These are phyloP conservation scores for Delichon dasypus DNA, from an alignment of 2,797 vertebrate genomes.

Conservation along the genomic window DNA sequence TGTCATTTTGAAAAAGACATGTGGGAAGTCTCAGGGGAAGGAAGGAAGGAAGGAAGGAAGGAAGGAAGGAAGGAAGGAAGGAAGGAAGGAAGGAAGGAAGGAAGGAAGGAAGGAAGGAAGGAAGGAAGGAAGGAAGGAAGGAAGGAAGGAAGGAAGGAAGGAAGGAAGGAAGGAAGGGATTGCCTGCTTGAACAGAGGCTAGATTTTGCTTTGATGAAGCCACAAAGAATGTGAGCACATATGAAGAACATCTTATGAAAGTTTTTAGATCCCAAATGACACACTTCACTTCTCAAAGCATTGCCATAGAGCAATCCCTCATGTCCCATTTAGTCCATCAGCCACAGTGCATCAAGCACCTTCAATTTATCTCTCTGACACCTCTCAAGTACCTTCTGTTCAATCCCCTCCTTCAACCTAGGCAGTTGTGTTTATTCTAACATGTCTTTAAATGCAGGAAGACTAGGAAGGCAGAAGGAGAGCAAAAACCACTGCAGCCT, in stretches of 20 bases:
- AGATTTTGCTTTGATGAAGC: conserved; percentile 48
- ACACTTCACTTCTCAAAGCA: not conserved
- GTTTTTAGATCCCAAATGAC: not conserved
- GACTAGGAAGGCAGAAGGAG: not conserved
- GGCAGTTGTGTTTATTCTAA: not conserved
- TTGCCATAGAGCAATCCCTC: not conserved
- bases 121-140: too few species aligned
- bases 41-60: not conserved
- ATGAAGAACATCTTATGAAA: not conserved
- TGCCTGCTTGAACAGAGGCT: not conserved
- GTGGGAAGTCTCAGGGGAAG: not conserved
- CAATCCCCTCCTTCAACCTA: not conserved
- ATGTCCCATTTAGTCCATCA: not conserved
- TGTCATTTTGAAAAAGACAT: not conserved
- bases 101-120: too few species aligned
- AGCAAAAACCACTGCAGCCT: not conserved
- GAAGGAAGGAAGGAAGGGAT: not conserved
- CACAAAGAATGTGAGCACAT: not conserved
- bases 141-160: too few species aligned
- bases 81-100: not conserved
- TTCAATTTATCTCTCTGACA: not conserved
- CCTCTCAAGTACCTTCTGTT: not conserved
- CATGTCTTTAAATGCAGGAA: not conserved
- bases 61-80: too few species aligned
- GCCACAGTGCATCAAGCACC: not conserved